Evolutionary conservation across 2,888 invertebrate species (phyloP).

Genomic region (Acronicta leporina): DNA sequence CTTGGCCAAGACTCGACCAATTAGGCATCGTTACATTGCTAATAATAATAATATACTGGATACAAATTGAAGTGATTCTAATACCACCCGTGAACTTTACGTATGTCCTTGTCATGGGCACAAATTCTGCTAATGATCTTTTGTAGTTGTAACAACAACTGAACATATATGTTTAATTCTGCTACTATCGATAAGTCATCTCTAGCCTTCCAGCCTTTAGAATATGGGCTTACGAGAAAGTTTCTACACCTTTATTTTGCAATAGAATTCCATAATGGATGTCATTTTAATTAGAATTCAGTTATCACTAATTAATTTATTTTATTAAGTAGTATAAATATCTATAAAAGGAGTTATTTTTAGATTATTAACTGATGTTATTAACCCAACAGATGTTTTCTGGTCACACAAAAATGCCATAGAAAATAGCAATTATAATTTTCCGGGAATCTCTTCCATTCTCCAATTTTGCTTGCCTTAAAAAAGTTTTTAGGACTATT

Average conservation of each 20-base stretch:
- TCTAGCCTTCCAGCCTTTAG: too few relatives aligned
- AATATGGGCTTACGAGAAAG: conserved; percentile 29
- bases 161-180: conserved; percentile 16
- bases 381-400: too few relatives aligned
- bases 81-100: conserved; percentile 46
- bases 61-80: conserved; percentile 38
- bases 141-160: conserved; percentile 11
- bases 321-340: neutral
- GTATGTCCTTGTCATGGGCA: conserved; percentile 53
- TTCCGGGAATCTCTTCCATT: too few relatives aligned
- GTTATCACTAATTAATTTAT: neutral
- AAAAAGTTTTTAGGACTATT: too few relatives aligned
- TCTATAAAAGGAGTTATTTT: too few relatives aligned
- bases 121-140: conserved; percentile 42
- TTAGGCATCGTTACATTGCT: conserved; percentile 57
- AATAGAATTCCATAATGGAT: conserved; percentile 11
- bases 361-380: too few relatives aligned
- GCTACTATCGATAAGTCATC: conserved; percentile 24
- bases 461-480: too few relatives aligned
- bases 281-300: neutral
- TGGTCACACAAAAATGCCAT: too few relatives aligned
- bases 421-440: too few relatives aligned
- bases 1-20: conserved; percentile 71
- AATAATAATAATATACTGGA: conserved; percentile 52
- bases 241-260: conserved; percentile 12